phyloP scores from a whole-genome alignment of 1,140 invertebrate species.

The Sitodiplosis mosellana region DNA sequence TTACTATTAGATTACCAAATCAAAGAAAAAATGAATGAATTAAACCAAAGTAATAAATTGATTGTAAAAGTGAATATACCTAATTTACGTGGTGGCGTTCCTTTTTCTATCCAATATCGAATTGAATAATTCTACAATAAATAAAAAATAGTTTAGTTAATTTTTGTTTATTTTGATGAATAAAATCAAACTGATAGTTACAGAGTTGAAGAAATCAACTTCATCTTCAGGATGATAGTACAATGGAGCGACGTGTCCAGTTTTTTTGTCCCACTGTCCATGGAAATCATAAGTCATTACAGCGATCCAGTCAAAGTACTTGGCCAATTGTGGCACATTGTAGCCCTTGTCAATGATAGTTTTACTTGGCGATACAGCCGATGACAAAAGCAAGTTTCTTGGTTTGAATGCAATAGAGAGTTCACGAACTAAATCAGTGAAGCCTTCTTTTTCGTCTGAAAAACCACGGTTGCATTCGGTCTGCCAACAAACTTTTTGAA shows the following conservation, averaged over 20 bases:
- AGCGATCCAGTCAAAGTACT: slow-evolving; percentile 67
- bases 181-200: slow-evolving; percentile 18
- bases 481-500: slow-evolving; percentile 27
- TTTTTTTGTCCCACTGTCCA: slow-evolving; percentile 79
- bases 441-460: slow-evolving; percentile 59
- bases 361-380: slow-evolving; percentile 76
- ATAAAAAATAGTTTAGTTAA: not conserved
- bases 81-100: slow-evolving; percentile 59
- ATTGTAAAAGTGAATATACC: too few relatives aligned
- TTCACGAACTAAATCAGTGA: slow-evolving; percentile 51
- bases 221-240: slow-evolving; percentile 63
- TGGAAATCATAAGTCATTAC: slow-evolving; percentile 84
- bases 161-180: not conserved
- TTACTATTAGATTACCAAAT: too few relatives aligned
- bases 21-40: too few relatives aligned
- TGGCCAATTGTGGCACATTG: slow-evolving; percentile 50
- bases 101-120: slow-evolving; percentile 73
- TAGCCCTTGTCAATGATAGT: slow-evolving; percentile 73
- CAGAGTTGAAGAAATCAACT: slow-evolving; percentile 46
- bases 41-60: too few relatives aligned
- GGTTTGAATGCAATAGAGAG: slow-evolving; percentile 53
- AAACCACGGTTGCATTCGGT: slow-evolving; percentile 71
- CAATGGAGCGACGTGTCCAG: slow-evolving; percentile 70
- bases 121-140: slow-evolving; percentile 56
- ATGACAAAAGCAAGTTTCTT: slow-evolving; percentile 52